Evolutionary conservation across 2,113 vertebrate species (phyloP), one percentile per base, ranked within the genome.

Genomic region (Xerus inauris): DNA sequence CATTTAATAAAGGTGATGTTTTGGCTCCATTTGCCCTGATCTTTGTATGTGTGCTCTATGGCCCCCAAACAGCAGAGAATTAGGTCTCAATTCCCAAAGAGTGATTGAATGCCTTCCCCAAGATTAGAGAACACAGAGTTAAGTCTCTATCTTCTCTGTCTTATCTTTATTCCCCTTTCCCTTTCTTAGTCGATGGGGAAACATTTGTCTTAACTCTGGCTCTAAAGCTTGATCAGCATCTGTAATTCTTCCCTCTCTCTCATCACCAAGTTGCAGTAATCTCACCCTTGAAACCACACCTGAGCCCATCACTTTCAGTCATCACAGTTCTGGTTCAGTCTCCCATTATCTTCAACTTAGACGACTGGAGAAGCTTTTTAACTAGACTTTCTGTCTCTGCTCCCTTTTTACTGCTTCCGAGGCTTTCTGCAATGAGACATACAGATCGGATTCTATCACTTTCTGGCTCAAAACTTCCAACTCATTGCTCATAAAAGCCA

Each of bases 251-350:
- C 16, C 35, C 20, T 94, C 73, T 95, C 12, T 80, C 49, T 87
- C 85, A 94, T 94, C 82, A 95, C 26, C 72, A 93, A 89, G 19
- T 24, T 85, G 40, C 38, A 87, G 73, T 38, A 94, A 86, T 91
- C 94, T 96, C 69, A 69, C 86, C 62, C 72, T 93, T 89, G 73
- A 96, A 92, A 94, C 22, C 57, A 42, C 49, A 76, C 79, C 88
- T 84, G 73, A 96, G 72, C 92, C 72, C 10, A 69, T 54, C 85
- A 65, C 51, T 65, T 95, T 76, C 3, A 13, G 71, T 87, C 84
- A 80, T 89, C 79, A 71, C 22, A 67, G 45, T 72, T 89, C 65
- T 67, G 8, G 40, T 51, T 82, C 57, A 87, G 65, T 5, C 24
- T 87, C 3, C 35, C 32, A 38, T 79, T 89, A 75, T 79, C 40